phyloP scores from a whole-genome alignment of 2,888 invertebrate genomes.

The Heteromyza rotundicornis region DNA sequence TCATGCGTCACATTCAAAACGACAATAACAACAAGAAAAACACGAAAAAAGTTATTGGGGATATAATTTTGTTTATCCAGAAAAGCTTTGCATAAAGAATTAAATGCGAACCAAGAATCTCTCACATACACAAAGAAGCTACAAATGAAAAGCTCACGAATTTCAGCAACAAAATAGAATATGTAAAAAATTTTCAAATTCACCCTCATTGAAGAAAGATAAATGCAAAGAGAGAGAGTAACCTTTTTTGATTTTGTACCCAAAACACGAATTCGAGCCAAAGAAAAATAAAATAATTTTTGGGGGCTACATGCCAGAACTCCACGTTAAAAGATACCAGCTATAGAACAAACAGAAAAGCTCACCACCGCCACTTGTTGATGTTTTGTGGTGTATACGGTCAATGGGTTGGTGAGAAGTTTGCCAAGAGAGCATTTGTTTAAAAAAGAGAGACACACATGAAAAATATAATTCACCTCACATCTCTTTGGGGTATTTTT shows the following conservation, averaged over 20 bases:
- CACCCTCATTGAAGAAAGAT: too few relatives aligned
- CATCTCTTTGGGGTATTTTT: too few relatives aligned
- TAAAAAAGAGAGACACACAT: too few relatives aligned
- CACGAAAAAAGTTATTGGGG: too few relatives aligned
- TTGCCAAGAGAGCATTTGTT: too few relatives aligned
- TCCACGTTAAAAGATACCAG: too few relatives aligned
- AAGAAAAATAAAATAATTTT: conserved; percentile 16
- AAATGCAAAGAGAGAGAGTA: not conserved
- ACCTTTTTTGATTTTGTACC: not conserved
- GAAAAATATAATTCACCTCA: too few relatives aligned
- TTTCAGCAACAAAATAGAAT: conserved; percentile 18
- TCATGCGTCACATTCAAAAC: conserved; percentile 25
- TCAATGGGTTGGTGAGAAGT: too few relatives aligned
- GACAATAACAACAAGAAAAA: conserved; percentile 15
- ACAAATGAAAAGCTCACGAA: conserved; percentile 10
- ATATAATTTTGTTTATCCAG: conserved; percentile 3
- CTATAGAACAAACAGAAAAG: conserved; percentile 34
- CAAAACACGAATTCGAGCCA: conserved; percentile 5
- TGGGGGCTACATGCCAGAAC: too few relatives aligned
- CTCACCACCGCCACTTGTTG: conserved; percentile 43
- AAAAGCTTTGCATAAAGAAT: conserved; percentile 21
- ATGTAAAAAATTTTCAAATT: conserved; percentile 8
- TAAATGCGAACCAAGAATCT: conserved; percentile 6
- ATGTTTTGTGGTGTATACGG: conserved; percentile 28
- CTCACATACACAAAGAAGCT: not conserved